Evolutionary conservation across 1,140 invertebrate genomes (phyloP), one percentile per base, ranked within the genome.

Genomic region (Pogonomyrmex barbatus): DNA sequence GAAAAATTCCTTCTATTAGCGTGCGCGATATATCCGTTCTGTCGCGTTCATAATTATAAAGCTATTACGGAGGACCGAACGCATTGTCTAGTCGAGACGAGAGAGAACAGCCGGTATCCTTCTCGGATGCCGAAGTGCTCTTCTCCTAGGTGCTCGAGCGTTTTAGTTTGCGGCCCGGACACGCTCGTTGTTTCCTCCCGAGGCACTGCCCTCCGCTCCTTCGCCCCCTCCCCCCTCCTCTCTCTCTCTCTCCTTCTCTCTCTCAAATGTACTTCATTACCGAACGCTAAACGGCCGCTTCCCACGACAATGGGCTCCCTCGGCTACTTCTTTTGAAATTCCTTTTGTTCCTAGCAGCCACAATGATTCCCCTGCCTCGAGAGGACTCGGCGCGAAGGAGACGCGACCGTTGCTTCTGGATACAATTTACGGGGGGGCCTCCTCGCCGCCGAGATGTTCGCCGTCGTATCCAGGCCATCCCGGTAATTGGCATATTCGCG

Each of bases 241-340:
- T 67, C 14, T 39, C 36, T 68, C 42, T 73, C n/a, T 60, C 63
- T 54, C 45, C 24, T 50, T 52, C 24, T 58, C 33, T 42, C 36
- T 45, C 60, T 47, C 58, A 76, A 50, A 85, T 85, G 86, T 83
- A 78, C 79, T 87, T 87, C 89, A 85, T 90, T 90, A 90, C 87
- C 89, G 86, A 87, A 39, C 89, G 60, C 39, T 90, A 90, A 90
- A 90, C 88, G 85, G 75, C 58, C 79, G 84, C 81, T 75, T 77
- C 88, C 85, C 54, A 63, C 77, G 77, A 86, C 85, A 86, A 86
- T 86, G 54, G 77, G 75, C 56, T 78, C 73, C 77, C 58, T 68
- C 82, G 75, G 78, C 56, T 81, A 86, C 84, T 86, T 86, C 73
- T 78, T 86, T 63, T 71, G 82, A 89, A 89, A 89, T 89, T 77